A percentile compares a stretch with the other conserved stretches of the same genome.
These are phyloP conservation scores for Microplitis demolitor DNA, from an alignment of 1,140 invertebrate species.

Conservation along the genomic window DNA sequence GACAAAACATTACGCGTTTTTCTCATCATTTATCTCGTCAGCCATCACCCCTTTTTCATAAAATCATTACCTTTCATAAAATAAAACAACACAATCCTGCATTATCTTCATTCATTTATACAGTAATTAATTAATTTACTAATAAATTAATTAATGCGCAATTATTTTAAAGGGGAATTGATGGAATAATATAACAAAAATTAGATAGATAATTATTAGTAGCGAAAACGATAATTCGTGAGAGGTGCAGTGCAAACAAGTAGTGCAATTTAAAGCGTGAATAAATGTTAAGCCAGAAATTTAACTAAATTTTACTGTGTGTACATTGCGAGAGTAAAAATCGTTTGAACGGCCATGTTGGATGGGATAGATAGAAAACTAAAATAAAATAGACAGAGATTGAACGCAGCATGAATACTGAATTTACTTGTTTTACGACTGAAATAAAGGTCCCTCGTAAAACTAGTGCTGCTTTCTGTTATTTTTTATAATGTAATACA, in stretches of 20 bases:
- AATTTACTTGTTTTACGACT: conserved; percentile 12
- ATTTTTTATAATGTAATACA: too few relatives aligned
- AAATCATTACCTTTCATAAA: too few relatives aligned
- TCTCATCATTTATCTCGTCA: neutral
- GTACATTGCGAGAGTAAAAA: neutral
- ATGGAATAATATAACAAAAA: too few relatives aligned
- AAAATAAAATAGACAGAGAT: conserved; percentile 14
- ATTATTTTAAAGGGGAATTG: too few relatives aligned
- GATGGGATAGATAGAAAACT: neutral
- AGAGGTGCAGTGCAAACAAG: conserved; percentile 4
- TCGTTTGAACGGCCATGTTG: conserved; percentile 9
- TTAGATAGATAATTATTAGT: neutral
- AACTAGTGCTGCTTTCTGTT: neutral
- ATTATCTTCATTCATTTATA: neutral
- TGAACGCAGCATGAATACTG: conserved; percentile 16
- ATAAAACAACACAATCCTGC: neutral
- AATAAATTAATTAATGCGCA: too few relatives aligned
- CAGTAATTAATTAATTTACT: too few relatives aligned
- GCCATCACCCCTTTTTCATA: too few relatives aligned
- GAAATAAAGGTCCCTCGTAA: neutral
- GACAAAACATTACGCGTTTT: conserved; percentile 8
- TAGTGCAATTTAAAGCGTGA: neutral
- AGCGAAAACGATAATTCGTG: neutral
- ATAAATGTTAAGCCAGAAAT: conserved; percentile 15
- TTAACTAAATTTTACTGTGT: conserved; percentile 1